phyloP scores from a whole-genome alignment of 2,113 vertebrate species.

The Laticauda laticaudata region DNA sequence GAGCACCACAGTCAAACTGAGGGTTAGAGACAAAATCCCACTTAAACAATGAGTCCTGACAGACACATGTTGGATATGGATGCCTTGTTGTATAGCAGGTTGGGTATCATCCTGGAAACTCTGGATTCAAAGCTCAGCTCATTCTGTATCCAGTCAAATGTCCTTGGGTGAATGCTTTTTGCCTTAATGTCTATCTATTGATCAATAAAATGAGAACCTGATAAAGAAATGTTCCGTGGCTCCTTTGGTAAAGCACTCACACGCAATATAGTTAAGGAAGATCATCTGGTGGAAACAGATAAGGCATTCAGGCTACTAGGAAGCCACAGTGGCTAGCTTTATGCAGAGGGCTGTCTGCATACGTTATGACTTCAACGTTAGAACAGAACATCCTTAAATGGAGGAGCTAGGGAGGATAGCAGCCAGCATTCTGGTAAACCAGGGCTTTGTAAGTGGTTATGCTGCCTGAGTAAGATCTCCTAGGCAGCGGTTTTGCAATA shows the following conservation, averaged over 20 bases:
- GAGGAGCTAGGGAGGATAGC: not conserved
- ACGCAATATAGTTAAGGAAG: not conserved
- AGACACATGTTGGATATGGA: too few species aligned
- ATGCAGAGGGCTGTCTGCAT: not conserved
- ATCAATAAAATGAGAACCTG: not conserved
- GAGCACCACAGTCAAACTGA: too few species aligned
- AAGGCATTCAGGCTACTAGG: not conserved
- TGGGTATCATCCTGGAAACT: not conserved
- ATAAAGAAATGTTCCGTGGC: not conserved
- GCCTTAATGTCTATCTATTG: not conserved
- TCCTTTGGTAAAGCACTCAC: not conserved
- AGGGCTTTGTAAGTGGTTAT: not conserved
- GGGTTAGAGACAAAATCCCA: too few species aligned
- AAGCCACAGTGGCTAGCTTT: not conserved
- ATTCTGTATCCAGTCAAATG: not conserved
- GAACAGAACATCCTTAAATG: not conserved
- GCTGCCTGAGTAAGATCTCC: not conserved
- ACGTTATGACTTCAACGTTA: not conserved
- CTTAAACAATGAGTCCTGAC: too few species aligned
- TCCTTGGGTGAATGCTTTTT: not conserved
- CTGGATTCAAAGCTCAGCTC: not conserved
- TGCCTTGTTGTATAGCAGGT: too few species aligned
- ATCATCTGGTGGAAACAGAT: not conserved
- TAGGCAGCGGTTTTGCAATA: not conserved
- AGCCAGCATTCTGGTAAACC: not conserved